These are phyloP conservation scores for Nineta flava DNA, from an alignment of 2,888 invertebrate genomes.

Conservation along the genomic window DNA sequence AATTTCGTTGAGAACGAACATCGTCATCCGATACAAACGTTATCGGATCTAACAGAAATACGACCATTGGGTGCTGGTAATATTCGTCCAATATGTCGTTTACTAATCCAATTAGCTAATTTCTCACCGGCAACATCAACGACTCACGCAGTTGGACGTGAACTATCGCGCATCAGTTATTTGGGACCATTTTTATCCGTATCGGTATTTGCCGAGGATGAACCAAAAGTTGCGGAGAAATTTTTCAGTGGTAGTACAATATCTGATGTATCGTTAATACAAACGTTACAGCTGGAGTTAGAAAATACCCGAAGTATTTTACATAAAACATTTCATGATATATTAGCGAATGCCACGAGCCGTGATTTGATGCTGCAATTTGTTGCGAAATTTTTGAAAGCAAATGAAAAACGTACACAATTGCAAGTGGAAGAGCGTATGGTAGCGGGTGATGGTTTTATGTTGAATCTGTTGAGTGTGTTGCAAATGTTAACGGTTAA, in stretches of 20 bases:
- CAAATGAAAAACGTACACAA: slow-evolving; percentile 79
- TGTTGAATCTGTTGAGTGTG: slow-evolving; percentile 84
- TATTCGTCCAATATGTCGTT: slow-evolving; percentile 59
- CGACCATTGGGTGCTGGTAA: slow-evolving; percentile 41
- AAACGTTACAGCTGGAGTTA: slow-evolving; percentile 61
- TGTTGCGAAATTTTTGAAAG: slow-evolving; percentile 56
- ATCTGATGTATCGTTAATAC: slow-evolving; percentile 47
- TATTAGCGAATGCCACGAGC: slow-evolving; percentile 67
- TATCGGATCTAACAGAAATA: slow-evolving; percentile 69
- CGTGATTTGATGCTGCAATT: slow-evolving; percentile 66
- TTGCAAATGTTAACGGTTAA: slow-evolving; percentile 81
- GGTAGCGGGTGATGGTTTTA: slow-evolving; percentile 86
- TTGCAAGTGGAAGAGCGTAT: slow-evolving; percentile 77
- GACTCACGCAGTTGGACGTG: slow-evolving; percentile 59
- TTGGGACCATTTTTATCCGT: slow-evolving; percentile 85
- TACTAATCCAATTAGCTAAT: slow-evolving; percentile 48
- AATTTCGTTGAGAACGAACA: slow-evolving; percentile 53
- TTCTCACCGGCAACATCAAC: slow-evolving; percentile 59
- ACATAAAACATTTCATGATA: slow-evolving; percentile 67
- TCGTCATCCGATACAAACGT: slow-evolving; percentile 48
- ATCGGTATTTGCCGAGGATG: slow-evolving; percentile 87
- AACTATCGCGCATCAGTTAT: slow-evolving; percentile 69
- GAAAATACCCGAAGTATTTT: slow-evolving; percentile 61
- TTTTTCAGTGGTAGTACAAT: slow-evolving; percentile 41
- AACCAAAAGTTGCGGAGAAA: slow-evolving; percentile 72